Percentiles rank a stretch among this genome's conserved stretches.
Conservation (phyloP, 2,113 vertebrate genomes). For the Passerina amoena region DNA sequence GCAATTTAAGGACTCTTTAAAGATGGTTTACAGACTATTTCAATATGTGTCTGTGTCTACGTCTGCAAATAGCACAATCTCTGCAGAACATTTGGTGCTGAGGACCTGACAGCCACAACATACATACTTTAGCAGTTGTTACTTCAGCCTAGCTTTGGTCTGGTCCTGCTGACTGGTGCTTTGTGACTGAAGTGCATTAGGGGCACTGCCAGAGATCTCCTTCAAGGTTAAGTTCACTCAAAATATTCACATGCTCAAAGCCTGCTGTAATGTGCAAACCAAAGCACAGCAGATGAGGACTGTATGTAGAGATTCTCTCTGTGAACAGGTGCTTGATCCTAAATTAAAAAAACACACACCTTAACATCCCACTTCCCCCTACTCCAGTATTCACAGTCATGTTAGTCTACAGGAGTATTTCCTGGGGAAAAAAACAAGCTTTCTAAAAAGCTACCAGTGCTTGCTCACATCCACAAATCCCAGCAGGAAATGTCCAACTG, state of each 20-base stretch:
- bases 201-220: background rate
- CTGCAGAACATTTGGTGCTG: background rate
- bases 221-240: background rate
- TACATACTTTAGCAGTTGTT: background rate
- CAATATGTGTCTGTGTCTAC: background rate
- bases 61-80: background rate
- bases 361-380: background rate
- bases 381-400: background rate
- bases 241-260: background rate
- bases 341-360: background rate
- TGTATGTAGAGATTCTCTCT: background rate
- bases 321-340: background rate
- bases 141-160: background rate
- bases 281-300: background rate
- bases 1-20: background rate
- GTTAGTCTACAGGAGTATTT: background rate
- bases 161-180: background rate
- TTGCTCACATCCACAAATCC: background rate
- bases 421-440: background rate
- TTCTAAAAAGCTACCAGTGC: background rate
- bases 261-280: background rate
- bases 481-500: background rate
- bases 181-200: background rate
- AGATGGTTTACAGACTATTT: background rate
- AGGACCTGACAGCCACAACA: background rate